A percentile compares a stretch with the other conserved stretches of the same genome.
These are phyloP conservation scores for Drosophila repletoides DNA, from an alignment of 1,140 invertebrate genomes.

Conservation along the genomic window DNA sequence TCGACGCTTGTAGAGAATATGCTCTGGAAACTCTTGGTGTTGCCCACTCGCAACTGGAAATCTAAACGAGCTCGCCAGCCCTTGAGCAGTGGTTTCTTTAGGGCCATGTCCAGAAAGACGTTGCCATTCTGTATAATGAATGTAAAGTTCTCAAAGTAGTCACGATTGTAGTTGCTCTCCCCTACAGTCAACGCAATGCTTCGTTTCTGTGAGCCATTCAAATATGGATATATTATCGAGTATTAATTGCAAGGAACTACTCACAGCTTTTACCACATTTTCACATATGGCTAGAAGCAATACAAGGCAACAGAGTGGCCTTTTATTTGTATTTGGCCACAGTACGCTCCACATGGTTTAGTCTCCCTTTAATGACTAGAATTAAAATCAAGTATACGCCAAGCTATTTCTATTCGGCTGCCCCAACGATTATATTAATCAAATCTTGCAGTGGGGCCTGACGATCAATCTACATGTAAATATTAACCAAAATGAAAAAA, in stretches of 20 bases:
- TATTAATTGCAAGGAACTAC: neutral
- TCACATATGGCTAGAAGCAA: neutral
- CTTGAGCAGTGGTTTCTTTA: conserved; percentile 32
- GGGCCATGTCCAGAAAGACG: conserved; percentile 44
- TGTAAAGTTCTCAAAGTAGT: conserved; percentile 59
- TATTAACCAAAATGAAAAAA: no score
- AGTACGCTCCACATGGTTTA: neutral
- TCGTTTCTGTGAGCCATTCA: conserved; percentile 23
- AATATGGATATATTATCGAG: neutral
- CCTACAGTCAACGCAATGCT: conserved; percentile 37
- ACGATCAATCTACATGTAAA: conserved; percentile 8
- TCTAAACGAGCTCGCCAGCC: conserved; percentile 53
- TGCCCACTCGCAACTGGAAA: conserved; percentile 45
- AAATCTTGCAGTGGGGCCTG: neutral
- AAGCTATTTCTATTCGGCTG: neutral
- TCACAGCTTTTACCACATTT: conserved; percentile 27
- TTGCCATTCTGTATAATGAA: conserved; percentile 26
- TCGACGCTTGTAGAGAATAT: conserved; percentile 54
- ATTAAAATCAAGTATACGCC: neutral
- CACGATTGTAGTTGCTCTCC: conserved; percentile 38
- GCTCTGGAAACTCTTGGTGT: conserved; percentile 56
- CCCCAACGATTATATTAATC: neutral
- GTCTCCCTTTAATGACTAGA: neutral
- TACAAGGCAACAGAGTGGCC: neutral
- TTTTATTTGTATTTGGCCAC: neutral